Conservation (phyloP, 2,888 invertebrate species). For the Drosophila neutralis region DNA sequence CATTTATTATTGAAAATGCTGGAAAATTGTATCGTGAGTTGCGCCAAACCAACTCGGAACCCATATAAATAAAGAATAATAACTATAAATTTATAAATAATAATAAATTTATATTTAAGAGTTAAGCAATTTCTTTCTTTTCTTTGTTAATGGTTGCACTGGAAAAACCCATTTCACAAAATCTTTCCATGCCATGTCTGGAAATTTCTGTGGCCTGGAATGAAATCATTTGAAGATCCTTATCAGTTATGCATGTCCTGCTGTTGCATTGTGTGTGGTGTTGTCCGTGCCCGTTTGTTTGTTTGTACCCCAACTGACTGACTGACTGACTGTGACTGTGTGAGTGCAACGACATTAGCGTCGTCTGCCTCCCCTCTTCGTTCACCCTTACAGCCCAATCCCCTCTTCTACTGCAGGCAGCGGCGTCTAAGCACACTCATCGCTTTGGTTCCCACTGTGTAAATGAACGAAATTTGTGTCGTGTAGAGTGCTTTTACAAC, state of each 20-base stretch:
- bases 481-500: conserved; percentile 62
- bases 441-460: conserved; percentile 56
- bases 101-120: background rate
- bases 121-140: background rate
- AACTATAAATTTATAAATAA: background rate
- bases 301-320: background rate
- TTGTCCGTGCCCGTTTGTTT: conserved; percentile 28
- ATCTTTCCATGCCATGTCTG: background rate
- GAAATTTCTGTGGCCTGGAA: conserved; percentile 17
- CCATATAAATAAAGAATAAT: background rate
- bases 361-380: conserved; percentile 17
- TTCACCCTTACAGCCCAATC: background rate
- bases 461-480: conserved; percentile 68
- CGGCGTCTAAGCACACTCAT: conserved; percentile 31
- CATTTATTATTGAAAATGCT: background rate
- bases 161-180: background rate
- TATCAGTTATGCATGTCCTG: conserved; percentile 42
- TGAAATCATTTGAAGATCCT: conserved; percentile 31
- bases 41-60: background rate
- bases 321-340: conserved; percentile 21
- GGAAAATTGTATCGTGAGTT: background rate
- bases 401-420: background rate
- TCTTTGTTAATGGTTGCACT: background rate
- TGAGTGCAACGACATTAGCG: conserved; percentile 73
- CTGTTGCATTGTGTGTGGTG: background rate